A percentile compares a stretch with the other conserved stretches of the same genome.
Evolutionary conservation across 2,113 vertebrate species (phyloP).

Genomic region (Albula glossodonta): DNA sequence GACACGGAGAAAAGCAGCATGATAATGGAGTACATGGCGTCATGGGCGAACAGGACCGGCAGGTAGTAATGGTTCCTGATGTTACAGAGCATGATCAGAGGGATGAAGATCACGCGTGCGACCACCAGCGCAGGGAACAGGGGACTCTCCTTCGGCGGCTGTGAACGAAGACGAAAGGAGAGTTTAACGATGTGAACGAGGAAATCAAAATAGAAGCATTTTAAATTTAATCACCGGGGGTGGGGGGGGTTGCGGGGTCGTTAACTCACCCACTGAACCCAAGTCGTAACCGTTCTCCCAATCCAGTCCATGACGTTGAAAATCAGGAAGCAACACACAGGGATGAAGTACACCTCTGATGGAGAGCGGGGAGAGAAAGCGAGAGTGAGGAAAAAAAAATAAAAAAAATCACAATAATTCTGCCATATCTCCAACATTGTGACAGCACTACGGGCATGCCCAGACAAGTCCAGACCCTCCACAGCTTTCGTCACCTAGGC

Average conservation of each 20-base stretch:
- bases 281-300: conserved; percentile 63
- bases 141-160: conserved; percentile 66
- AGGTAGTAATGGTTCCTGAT: conserved; percentile 58
- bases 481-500: not conserved
- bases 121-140: conserved; percentile 68
- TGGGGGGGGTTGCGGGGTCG: too few species aligned
- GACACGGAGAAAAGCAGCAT: conserved; percentile 77
- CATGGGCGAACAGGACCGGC: conserved; percentile 69
- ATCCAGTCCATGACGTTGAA: conserved; percentile 72
- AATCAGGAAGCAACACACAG: conserved; percentile 67
- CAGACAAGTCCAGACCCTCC: too few species aligned
- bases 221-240: too few species aligned
- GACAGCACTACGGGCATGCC: too few species aligned
- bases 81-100: conserved; percentile 81
- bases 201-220: not conserved
- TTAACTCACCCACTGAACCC: conserved; percentile 63
- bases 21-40: conserved; percentile 72
- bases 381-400: too few species aligned
- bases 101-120: conserved; percentile 69
- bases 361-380: not conserved
- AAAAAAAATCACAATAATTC: not conserved
- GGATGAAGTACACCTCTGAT: conserved; percentile 65
- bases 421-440: not conserved
- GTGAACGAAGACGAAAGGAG: not conserved
- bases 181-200: not conserved